Evolutionary conservation across 2,888 invertebrate genomes (phyloP).

Genomic region (Mythimna impura): DNA sequence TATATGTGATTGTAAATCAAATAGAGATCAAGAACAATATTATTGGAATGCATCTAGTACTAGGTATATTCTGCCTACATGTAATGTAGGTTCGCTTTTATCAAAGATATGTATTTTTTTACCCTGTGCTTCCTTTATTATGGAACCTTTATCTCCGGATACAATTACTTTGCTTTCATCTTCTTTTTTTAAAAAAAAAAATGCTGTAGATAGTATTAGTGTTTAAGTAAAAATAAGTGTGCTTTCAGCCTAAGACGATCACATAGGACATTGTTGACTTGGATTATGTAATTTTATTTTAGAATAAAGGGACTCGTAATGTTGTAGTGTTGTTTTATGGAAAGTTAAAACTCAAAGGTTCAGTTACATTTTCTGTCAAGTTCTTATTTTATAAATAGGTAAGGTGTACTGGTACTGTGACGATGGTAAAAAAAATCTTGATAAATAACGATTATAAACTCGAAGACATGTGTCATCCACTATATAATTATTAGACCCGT

Average conservation of each 20-base stretch:
- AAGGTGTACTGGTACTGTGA: background rate
- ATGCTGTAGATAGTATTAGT: background rate
- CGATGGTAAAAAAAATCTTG: background rate
- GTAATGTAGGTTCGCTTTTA: conserved; percentile 18
- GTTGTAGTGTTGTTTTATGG: conserved; percentile 44
- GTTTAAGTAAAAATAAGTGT: conserved; percentile 9
- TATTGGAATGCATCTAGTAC: background rate
- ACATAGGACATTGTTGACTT: conserved; percentile 25
- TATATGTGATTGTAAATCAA: background rate
- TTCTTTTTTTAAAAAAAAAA: background rate
- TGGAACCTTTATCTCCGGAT: background rate
- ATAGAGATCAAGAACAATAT: background rate
- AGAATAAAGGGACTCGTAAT: conserved; percentile 53
- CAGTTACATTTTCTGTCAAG: background rate
- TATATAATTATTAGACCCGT: no score
- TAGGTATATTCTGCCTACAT: conserved; percentile 1
- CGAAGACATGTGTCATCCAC: no score
- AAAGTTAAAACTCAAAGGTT: conserved; percentile 9
- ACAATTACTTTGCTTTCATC: background rate
- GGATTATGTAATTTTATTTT: conserved; percentile 51
- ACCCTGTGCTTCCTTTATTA: background rate
- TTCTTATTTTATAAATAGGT: background rate
- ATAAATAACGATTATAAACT: background rate
- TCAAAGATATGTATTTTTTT: conserved; percentile 22
- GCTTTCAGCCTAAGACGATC: conserved; percentile 24